A percentile compares a stretch with the other conserved stretches of the same genome.
phyloP scores from a whole-genome alignment of 2,113 vertebrate genomes.

The Nyctibius bracteatus region DNA sequence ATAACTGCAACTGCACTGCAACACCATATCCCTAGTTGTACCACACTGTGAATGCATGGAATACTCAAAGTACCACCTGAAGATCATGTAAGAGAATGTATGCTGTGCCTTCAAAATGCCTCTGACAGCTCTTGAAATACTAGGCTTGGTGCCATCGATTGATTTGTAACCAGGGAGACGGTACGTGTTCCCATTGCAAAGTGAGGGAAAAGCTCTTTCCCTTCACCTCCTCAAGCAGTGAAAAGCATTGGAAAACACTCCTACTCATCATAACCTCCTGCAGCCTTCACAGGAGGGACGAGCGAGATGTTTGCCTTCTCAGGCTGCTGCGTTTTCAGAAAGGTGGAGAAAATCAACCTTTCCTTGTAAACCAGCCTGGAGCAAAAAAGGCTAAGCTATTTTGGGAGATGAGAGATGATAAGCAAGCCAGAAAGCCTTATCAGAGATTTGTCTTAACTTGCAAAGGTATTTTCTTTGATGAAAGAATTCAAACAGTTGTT shows the following conservation, averaged over 20 bases:
- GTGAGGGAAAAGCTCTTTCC: neutral
- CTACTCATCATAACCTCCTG: neutral
- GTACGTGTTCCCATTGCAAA: neutral
- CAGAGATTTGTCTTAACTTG: conserved; percentile 42
- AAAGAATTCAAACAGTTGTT: conserved; percentile 23
- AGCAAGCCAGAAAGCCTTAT: conserved; percentile 24
- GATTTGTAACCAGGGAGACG: neutral
- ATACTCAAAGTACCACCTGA: neutral
- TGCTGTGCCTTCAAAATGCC: neutral
- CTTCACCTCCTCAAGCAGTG: neutral
- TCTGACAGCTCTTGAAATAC: neutral
- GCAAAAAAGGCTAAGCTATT: conserved; percentile 8
- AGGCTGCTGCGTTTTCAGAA: neutral
- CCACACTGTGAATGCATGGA: accelerated
- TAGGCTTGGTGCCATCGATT: neutral
- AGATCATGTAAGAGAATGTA: neutral
- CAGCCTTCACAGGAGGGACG: accelerated
- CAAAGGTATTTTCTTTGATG: conserved; percentile 31
- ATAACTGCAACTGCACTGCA: neutral
- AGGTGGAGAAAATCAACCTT: conserved; percentile 11
- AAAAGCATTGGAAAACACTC: neutral
- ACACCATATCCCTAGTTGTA: accelerated
- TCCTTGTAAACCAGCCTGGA: conserved; percentile 20
- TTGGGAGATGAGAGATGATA: conserved; percentile 34
- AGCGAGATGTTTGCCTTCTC: neutral